These are phyloP conservation scores for Heliconius sara DNA, from an alignment of 2,888 invertebrate genomes.

Conservation along the genomic window DNA sequence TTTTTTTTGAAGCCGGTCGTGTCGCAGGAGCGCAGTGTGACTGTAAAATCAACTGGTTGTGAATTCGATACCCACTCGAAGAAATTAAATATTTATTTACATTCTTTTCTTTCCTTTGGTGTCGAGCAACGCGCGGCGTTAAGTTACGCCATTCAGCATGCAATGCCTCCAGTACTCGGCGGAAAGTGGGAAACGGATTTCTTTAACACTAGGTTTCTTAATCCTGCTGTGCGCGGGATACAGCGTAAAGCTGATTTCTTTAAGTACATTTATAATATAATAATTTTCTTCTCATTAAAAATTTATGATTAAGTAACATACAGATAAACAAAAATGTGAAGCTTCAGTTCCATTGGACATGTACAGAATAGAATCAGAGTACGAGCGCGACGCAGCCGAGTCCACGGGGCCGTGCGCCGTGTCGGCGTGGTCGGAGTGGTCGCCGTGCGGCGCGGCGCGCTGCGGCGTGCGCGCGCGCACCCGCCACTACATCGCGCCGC, in stretches of 20 bases:
- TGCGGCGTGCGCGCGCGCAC: conserved; percentile 88
- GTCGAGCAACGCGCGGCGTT: too few species aligned
- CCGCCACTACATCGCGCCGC: conserved; percentile 85
- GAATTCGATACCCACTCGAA: too few species aligned
- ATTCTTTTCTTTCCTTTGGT: too few species aligned
- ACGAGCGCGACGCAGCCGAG: conserved; percentile 76
- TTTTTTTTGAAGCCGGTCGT: too few species aligned
- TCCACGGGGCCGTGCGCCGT: conserved; percentile 85
- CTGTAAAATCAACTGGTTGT: neutral
- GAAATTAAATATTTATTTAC: neutral
- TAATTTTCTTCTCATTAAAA: too few species aligned
- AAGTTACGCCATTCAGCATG: neutral
- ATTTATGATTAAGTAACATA: too few species aligned
- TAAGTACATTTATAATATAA: too few species aligned
- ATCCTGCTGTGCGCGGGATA: neutral
- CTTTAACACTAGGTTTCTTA: too few species aligned
- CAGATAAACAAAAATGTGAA: too few species aligned
- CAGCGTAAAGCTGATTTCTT: too few species aligned
- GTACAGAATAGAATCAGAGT: conserved; percentile 72
- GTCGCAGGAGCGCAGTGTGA: too few species aligned
- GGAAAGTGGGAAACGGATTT: neutral
- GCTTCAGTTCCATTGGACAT: neutral
- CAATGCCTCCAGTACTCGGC: neutral
- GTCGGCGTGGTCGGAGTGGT: conserved; percentile 91
- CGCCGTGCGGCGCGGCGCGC: conserved; percentile 86